Conservation (phyloP, 2,113 vertebrate species). For the Cichladusa arquata region DNA sequence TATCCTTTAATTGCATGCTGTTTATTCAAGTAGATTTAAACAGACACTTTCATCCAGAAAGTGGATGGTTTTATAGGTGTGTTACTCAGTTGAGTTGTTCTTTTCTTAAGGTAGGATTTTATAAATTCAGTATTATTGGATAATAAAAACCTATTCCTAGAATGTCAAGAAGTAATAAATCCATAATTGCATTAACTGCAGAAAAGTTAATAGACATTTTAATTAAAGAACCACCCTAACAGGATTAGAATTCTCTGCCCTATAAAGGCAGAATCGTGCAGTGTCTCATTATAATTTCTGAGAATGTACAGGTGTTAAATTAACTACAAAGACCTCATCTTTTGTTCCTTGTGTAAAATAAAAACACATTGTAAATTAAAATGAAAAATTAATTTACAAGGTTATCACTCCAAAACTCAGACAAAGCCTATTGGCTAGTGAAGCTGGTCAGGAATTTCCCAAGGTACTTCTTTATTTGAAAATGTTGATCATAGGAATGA, state of each 20-base stretch:
- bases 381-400: slow-evolving; percentile 36
- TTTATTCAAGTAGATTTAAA: background rate
- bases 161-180: slow-evolving; percentile 47
- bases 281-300: slow-evolving; percentile 38
- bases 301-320: slow-evolving; percentile 48
- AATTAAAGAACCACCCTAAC: slow-evolving; percentile 58
- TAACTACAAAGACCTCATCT: slow-evolving; percentile 25
- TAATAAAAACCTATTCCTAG: background rate
- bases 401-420: background rate
- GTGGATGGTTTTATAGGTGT: background rate
- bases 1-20: background rate
- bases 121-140: slow-evolving; percentile 40
- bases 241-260: slow-evolving; percentile 41
- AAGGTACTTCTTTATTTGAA: background rate
- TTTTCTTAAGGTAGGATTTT: slow-evolving; percentile 24
- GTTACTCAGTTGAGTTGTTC: background rate
- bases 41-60: background rate
- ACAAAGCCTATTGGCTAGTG: background rate
- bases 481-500: background rate
- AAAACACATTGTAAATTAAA: slow-evolving; percentile 55
- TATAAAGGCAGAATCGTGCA: slow-evolving; percentile 22
- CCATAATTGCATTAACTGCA: slow-evolving; percentile 39
- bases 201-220: slow-evolving; percentile 54
- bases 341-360: slow-evolving; percentile 9
- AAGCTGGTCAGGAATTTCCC: background rate